These are phyloP conservation scores for Pseudotriccus pelzelni DNA, from an alignment of 2,797 vertebrate species.

Conservation along the genomic window DNA sequence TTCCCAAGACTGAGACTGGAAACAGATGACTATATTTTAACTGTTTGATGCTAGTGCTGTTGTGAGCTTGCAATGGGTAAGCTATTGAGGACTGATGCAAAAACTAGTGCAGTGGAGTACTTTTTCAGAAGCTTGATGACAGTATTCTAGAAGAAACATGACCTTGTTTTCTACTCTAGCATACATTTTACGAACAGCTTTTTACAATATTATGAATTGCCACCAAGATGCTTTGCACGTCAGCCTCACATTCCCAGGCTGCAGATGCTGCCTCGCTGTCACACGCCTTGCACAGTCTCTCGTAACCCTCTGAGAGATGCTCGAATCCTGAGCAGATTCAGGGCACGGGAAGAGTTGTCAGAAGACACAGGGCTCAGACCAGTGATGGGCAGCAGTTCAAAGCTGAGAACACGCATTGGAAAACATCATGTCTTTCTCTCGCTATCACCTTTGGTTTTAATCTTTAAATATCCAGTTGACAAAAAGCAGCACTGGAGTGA, in stretches of 20 bases:
- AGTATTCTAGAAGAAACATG: constrained; percentile 17
- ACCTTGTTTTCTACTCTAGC: constrained; percentile 39
- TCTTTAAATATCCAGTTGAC: background rate
- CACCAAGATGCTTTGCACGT: background rate
- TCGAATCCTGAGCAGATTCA: background rate
- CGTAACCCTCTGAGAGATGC: background rate
- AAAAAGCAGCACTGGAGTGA: background rate
- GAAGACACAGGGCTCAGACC: background rate
- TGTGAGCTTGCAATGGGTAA: constrained; percentile 17
- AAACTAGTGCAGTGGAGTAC: constrained; percentile 17
- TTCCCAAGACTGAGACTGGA: constrained; percentile 3
- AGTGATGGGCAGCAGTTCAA: background rate
- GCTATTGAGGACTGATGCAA: background rate
- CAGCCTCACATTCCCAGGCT: background rate
- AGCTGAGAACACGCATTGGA: background rate
- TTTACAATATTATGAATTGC: constrained; percentile 46
- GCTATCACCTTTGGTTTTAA: background rate
- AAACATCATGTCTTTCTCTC: background rate
- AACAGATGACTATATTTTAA: background rate
- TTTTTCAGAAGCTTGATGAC: constrained; percentile 21
- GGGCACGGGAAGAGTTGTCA: background rate
- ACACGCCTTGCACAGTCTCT: background rate
- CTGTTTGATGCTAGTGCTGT: background rate
- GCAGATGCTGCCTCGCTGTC: background rate
- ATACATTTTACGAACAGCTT: constrained; percentile 23